phyloP scores from a whole-genome alignment of 2,888 invertebrate genomes.

The Atherix ibis region DNA sequence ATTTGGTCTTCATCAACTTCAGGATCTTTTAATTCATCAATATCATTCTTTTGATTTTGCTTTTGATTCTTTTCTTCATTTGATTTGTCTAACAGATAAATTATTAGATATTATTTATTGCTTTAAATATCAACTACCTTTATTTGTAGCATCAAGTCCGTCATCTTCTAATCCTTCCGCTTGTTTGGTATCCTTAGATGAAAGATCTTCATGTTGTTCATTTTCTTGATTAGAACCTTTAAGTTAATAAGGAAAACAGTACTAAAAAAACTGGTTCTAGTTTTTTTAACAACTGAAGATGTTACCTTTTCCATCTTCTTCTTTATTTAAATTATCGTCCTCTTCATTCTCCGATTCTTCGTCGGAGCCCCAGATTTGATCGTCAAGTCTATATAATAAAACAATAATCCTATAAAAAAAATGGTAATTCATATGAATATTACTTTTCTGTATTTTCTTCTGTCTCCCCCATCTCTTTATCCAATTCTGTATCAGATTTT shows the following conservation, averaged over 20 bases:
- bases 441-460: slow-evolving; percentile 69
- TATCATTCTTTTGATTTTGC: slow-evolving; percentile 44
- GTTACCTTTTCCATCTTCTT: slow-evolving; percentile 47
- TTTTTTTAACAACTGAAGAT: background rate
- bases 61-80: slow-evolving; percentile 12
- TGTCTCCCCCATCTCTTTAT: slow-evolving; percentile 94
- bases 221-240: slow-evolving; percentile 67
- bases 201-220: slow-evolving; percentile 34
- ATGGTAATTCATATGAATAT: too few species aligned
- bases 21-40: slow-evolving; percentile 69
- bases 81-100: background rate
- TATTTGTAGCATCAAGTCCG: slow-evolving; percentile 26
- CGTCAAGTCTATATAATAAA: too few species aligned
- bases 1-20: slow-evolving; percentile 64
- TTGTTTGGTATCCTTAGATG: slow-evolving; percentile 36
- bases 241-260: background rate
- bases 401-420: background rate
- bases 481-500: slow-evolving; percentile 71
- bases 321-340: slow-evolving; percentile 39
- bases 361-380: slow-evolving; percentile 74
- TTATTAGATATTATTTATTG: too few species aligned
- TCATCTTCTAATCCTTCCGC: slow-evolving; percentile 38
- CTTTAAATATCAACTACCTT: too few species aligned
- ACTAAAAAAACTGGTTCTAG: background rate
- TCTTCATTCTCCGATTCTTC: slow-evolving; percentile 48